Base-by-base conservation (phyloP, 2,888 invertebrate genomes). In the Poecilus cupreus region DNA sequence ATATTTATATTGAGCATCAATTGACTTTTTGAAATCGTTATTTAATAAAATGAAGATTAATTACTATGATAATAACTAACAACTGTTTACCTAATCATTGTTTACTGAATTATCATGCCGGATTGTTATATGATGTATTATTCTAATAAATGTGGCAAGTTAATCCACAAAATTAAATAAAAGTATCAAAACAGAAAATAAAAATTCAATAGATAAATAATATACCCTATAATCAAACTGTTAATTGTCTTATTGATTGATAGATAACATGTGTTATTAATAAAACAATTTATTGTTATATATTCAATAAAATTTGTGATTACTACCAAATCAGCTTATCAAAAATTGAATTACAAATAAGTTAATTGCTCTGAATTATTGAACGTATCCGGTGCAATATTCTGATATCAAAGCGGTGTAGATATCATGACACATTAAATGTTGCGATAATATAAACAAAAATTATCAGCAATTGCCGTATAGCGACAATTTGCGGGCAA, bases 401-500 rank as follows among this genome's bases (percentile, higher is more conserved):
- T 26, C 16, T 11, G 3, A 46, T 70, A 37, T 39, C 24, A 70
- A 16, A 70, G 11, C 11, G 13, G 8, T n/a, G 39, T 4, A 20
- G 43, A 70, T 70, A 32, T 18, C 16, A 46, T 70, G 70, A 43
- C 70, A 70, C 74, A 49, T n/a, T 74, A 49, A 49, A 46, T 74
- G 24, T 8, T 24, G 8, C 13, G 43, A 74, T 74, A 74, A 74
- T 49, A 74, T 20, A 72, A 72, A 46, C 43, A 74, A 43, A 49
- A 74, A 74, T 49, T 49, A 74, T 49, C 32, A 22, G n/a, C 24
- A 46, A 74, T 49, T 37, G 32, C 22, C 24, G 22, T 74, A 46
- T 49, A 46, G 26, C 74, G 49, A 74, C 74, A 74, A 74, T 74
- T 74, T 74, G 74, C 22, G 74, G 74, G n/a, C 18, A 26, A 72